Conservation (phyloP, 1,140 invertebrate genomes). For the Hyles euphorbiae region DNA sequence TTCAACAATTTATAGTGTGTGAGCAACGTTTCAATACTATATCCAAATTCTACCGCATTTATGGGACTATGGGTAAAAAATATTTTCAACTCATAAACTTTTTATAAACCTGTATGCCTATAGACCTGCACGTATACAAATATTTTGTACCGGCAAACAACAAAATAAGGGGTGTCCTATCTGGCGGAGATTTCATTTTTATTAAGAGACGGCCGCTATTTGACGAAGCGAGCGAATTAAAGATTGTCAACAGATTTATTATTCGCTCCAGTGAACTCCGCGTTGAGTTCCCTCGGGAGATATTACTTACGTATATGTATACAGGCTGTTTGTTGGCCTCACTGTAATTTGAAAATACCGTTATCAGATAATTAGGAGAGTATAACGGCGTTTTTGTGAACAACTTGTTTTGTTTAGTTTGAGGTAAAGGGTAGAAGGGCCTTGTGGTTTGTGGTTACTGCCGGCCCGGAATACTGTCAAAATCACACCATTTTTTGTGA, state of each 20-base stretch:
- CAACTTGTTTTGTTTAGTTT: background rate
- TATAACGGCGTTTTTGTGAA: no score
- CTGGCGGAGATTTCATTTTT: slow-evolving; percentile 33
- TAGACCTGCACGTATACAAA: no score
- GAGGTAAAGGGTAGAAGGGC: no score
- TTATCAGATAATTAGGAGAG: slow-evolving; percentile 1
- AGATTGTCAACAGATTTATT: slow-evolving; percentile 73
- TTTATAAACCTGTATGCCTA: no score
- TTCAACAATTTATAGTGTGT: no score
- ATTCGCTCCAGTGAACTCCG: slow-evolving; percentile 60
- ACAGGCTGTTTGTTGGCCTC: slow-evolving; percentile 6
- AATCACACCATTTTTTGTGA: no score
- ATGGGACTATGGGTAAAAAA: no score
- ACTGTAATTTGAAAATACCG: slow-evolving; percentile 1
- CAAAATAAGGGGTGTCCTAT: slow-evolving; percentile 21
- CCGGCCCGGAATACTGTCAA: background rate
- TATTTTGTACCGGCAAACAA: slow-evolving; percentile 6
- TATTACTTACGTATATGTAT: slow-evolving; percentile 39
- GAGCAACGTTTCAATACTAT: no score
- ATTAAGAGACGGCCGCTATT: slow-evolving; percentile 30
- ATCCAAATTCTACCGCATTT: no score
- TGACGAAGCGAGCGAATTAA: slow-evolving; percentile 56
- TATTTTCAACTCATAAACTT: no score
- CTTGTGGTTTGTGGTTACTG: no score
- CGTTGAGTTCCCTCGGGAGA: slow-evolving; percentile 39